Evolutionary conservation across 2,113 vertebrate species (phyloP), one percentile per base, ranked within the genome.

Genomic region (Marmota monax): DNA sequence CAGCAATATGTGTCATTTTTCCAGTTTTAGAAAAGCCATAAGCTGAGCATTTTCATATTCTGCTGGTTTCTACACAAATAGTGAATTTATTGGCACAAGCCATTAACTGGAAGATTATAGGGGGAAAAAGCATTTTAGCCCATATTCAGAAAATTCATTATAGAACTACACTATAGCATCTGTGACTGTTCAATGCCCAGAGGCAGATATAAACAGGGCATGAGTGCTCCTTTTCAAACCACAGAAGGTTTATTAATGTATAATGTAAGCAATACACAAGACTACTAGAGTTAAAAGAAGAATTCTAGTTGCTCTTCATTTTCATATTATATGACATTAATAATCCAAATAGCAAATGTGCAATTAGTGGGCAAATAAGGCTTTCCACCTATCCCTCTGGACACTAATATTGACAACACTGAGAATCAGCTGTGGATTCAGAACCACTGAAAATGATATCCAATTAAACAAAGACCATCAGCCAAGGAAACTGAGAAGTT

Each of bases 21-120:
- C 94, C 94, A 89, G 91, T 97, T 98, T 98, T 96, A 97, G 94
- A 92, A 45, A 97, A 97, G 97, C 78, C 73, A 96, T 83, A 97
- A 96, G 76, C 95, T 87, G 91, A 98, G 88, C 79, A 89, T 96
- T 97, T 97, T 96, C 89, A 96, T 95, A 96, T 96, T 72, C 97
- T 96, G 94, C 96, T 97, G 93, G 86, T 97, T 98, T 98, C 98
- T 95, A 95, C 97, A 91, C 56, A 74, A 61, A 39, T 65, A 97
- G 92, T 92, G 92, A 96, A 97, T 97, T 97, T 97, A 91, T 85
- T 97, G 95, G 80, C 97, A 97, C 93, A 96, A 96, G 63, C 45
- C 88, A 94, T 96, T 85, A 96, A 70, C 86, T 96, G 82, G 92
- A 97, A 97, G 96, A 97, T 88, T 96, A 58, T 95, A 97, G 95